Evolutionary conservation across 2,113 vertebrate species (phyloP).

Genomic region (Phaetusa simplex): DNA sequence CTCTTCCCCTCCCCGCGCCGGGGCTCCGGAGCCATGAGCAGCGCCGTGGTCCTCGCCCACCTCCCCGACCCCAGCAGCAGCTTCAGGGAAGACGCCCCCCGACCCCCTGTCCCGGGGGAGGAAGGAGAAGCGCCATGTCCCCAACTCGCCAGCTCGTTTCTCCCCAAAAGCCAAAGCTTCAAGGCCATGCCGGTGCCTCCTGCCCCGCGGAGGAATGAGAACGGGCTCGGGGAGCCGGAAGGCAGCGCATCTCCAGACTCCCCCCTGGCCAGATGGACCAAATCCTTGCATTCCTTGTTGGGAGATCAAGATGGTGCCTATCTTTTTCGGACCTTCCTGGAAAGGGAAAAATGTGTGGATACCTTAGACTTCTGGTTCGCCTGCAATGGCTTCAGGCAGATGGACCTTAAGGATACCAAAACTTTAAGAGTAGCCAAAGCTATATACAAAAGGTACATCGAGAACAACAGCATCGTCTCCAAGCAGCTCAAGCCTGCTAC

Average conservation of each 20-base stretch:
- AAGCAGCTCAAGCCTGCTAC: slow-evolving; percentile 94
- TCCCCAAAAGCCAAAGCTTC: slow-evolving; percentile 79
- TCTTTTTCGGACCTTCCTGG: slow-evolving; percentile 94
- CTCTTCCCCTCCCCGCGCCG: background rate
- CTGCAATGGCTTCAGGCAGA: slow-evolving; percentile 98
- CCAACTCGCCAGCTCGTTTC: slow-evolving; percentile 68
- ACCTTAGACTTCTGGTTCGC: slow-evolving; percentile 98
- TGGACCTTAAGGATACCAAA: slow-evolving; percentile 97
- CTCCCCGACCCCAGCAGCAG: slow-evolving; percentile 90
- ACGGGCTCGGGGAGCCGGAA: slow-evolving; percentile 93
- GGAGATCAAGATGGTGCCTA: slow-evolving; percentile 96
- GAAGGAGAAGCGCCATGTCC: slow-evolving; percentile 90
- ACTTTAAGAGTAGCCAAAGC: slow-evolving; percentile 94
- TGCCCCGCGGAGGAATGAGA: slow-evolving; percentile 88
- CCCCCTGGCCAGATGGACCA: slow-evolving; percentile 92
- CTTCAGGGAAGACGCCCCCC: slow-evolving; percentile 97
- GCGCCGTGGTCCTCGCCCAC: slow-evolving; percentile 75
- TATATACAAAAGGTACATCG: slow-evolving; percentile 98
- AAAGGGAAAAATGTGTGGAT: slow-evolving; percentile 93
- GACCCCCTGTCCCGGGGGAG: slow-evolving; percentile 95
- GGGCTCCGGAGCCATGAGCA: slow-evolving; percentile 88
- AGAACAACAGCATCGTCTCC: slow-evolving; percentile 92
- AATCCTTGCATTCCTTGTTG: slow-evolving; percentile 92
- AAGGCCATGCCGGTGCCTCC: slow-evolving; percentile 79
- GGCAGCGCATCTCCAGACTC: slow-evolving; percentile 95